Evolutionary conservation across 2,797 vertebrate genomes (phyloP).

Genomic region (Triplophysa yarkandensis): DNA sequence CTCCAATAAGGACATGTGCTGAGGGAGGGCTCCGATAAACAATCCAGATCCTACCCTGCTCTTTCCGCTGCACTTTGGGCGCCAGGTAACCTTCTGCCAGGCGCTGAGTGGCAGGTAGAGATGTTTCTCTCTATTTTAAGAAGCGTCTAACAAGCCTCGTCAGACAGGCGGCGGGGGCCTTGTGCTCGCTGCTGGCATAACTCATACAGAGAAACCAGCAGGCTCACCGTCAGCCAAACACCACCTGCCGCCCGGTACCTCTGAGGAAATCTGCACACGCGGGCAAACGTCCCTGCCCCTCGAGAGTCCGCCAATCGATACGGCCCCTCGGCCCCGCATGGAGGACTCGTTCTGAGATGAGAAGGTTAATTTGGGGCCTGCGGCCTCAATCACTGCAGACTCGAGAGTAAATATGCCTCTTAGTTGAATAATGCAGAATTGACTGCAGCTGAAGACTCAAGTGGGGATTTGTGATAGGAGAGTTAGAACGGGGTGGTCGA

Average conservation of each 20-base stretch:
- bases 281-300: neutral
- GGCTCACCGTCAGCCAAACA: conserved; percentile 72
- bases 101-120: conserved; percentile 64
- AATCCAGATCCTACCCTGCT: conserved; percentile 45
- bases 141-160: conserved; percentile 78
- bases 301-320: conserved; percentile 45
- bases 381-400: conserved; percentile 50
- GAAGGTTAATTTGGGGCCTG: conserved; percentile 58
- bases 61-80: conserved; percentile 41
- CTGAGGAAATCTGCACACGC: conserved; percentile 23
- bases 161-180: conserved; percentile 69
- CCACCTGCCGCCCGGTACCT: conserved; percentile 70
- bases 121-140: conserved; percentile 79
- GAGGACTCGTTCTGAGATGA: conserved; percentile 49
- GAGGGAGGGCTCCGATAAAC: conserved; percentile 47
- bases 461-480: conserved; percentile 23
- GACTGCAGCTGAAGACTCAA: conserved; percentile 33
- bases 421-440: conserved; percentile 43
- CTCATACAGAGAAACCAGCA: conserved; percentile 72
- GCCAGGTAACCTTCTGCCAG: conserved; percentile 55
- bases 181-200: conserved; percentile 73
- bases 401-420: conserved; percentile 51
- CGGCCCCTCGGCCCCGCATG: conserved; percentile 23
- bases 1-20: conserved; percentile 58
- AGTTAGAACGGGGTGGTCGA: conserved; percentile 15